Percentiles rank a stretch among this genome's conserved stretches.
Conservation (phyloP, 2,888 invertebrate species). For the Colostygia pectinataria region DNA sequence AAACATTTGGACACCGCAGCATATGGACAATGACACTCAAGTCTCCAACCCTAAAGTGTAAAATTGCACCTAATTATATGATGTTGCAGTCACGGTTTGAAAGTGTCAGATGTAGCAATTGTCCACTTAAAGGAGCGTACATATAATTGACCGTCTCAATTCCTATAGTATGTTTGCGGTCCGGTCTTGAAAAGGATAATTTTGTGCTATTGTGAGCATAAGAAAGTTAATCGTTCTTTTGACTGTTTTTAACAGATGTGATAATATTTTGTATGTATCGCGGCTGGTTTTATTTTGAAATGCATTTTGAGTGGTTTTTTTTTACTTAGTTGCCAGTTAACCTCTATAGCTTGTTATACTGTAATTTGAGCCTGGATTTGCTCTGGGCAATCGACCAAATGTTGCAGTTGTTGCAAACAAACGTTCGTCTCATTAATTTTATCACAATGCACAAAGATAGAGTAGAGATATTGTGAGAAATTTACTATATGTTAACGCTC, state of each 20-base stretch:
- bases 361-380: not conserved
- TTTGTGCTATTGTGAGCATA: slow-evolving; percentile 49
- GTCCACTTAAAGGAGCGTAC: slow-evolving; percentile 76
- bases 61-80: slow-evolving; percentile 72
- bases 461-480: no score
- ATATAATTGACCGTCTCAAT: slow-evolving; percentile 48
- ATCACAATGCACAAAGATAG: no score
- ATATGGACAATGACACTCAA: slow-evolving; percentile 73
- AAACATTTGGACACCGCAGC: slow-evolving; percentile 51
- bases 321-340: no score
- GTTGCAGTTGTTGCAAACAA: not conserved
- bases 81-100: slow-evolving; percentile 66
- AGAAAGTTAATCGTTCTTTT: slow-evolving; percentile 43
- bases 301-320: slow-evolving; percentile 3
- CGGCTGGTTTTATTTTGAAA: slow-evolving; percentile 8
- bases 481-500: no score
- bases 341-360: slow-evolving; percentile 19
- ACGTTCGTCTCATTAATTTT: not conserved
- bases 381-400: slow-evolving; percentile 9
- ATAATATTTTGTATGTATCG: slow-evolving; percentile 17
- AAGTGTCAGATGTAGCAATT: slow-evolving; percentile 77
- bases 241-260: slow-evolving; percentile 29
- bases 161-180: slow-evolving; percentile 47
- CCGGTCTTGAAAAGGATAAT: slow-evolving; percentile 56
- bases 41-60: slow-evolving; percentile 60